Evolutionary conservation across 1,140 invertebrate species (phyloP).

Genomic region (Trichonephila clavipes): DNA sequence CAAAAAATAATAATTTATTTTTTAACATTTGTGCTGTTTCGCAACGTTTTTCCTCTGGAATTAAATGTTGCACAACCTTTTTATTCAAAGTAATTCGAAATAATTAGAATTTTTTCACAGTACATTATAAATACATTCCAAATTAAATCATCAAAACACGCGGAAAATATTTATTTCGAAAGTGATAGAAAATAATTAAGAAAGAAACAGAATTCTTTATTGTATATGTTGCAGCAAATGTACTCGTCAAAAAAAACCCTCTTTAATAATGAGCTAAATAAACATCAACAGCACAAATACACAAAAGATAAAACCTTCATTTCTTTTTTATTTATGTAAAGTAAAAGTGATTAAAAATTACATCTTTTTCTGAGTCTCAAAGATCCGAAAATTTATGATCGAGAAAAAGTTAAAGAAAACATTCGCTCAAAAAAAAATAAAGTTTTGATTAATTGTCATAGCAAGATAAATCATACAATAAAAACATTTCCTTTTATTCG

Average conservation of each 20-base stretch:
- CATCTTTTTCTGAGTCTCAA: slow-evolving; percentile 28
- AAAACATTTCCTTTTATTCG: slow-evolving; percentile 65
- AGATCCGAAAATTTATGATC: slow-evolving; percentile 52
- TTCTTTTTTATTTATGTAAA: slow-evolving; percentile 35
- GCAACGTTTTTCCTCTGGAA: no score
- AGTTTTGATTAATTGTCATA: slow-evolving; percentile 68
- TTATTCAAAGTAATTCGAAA: not conserved
- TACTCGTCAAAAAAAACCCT: not conserved
- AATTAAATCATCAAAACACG: not conserved
- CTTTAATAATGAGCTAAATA: slow-evolving; percentile 2
- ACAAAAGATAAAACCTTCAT: slow-evolving; percentile 19
- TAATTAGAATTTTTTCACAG: not conserved
- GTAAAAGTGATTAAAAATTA: slow-evolving; percentile 64
- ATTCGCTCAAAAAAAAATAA: not conserved
- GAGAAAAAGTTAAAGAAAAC: slow-evolving; percentile 15
- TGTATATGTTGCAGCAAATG: not conserved
- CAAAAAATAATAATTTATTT: no score
- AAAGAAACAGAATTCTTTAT: slow-evolving; percentile 18
- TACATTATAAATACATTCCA: not conserved
- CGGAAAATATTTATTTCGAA: not conserved
- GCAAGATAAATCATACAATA: slow-evolving; percentile 60
- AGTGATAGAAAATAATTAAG: slow-evolving; percentile 45
- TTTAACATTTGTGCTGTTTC: no score
- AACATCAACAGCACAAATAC: not conserved
- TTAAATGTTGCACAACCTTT: not conserved